These are phyloP conservation scores for Phrynosoma blainvillii DNA, from an alignment of 2,113 vertebrate species.

Conservation along the genomic window DNA sequence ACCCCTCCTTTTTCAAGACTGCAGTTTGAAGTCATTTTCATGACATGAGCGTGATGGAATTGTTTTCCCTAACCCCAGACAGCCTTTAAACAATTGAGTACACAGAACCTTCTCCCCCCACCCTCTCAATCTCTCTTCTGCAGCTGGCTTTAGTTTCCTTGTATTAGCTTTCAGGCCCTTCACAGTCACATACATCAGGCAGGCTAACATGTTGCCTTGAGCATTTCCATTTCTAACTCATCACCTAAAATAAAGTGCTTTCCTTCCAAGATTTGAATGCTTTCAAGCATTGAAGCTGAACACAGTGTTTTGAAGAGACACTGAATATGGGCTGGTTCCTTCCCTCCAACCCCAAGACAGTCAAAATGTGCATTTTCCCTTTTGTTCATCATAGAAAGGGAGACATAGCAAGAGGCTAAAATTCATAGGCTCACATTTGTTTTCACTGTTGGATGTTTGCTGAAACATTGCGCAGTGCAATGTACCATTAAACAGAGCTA, in stretches of 20 bases:
- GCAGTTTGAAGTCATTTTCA: neutral
- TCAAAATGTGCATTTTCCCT: neutral
- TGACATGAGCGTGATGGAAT: neutral
- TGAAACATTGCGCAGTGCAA: conserved; percentile 60
- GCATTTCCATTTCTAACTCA: neutral
- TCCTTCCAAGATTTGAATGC: conserved; percentile 35
- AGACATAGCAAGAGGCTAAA: conserved; percentile 45
- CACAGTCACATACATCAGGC: neutral
- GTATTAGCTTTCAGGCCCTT: neutral
- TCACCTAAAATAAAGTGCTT: conserved; percentile 21
- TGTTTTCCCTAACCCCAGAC: neutral
- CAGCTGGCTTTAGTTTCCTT: neutral
- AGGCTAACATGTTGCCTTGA: neutral
- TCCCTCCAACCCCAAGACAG: neutral
- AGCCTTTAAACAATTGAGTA: neutral
- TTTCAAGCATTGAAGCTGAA: neutral
- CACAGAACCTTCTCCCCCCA: neutral
- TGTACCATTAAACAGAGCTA: conserved; percentile 58
- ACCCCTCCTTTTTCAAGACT: neutral
- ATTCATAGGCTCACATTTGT: conserved; percentile 53
- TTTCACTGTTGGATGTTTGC: conserved; percentile 58
- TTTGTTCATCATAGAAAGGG: neutral
- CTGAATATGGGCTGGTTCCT: no score
- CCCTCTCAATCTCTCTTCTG: neutral
- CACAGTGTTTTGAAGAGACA: neutral